Evolutionary conservation across 2,888 invertebrate genomes (phyloP).

Genomic region (Prenolepis imparis): DNA sequence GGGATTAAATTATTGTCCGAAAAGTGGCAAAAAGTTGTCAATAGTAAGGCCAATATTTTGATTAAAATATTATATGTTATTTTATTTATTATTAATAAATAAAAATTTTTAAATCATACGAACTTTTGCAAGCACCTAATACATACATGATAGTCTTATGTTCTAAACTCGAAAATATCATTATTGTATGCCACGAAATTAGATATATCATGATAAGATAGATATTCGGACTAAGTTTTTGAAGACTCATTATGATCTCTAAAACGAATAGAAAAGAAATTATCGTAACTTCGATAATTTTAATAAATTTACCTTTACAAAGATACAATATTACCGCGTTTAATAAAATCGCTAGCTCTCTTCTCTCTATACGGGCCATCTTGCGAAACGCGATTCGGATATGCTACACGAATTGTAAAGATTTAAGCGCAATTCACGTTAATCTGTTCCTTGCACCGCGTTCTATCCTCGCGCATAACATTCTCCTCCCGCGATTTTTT

Average conservation of each 20-base stretch:
- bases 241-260: not conserved
- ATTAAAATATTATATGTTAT: no score
- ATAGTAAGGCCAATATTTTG: no score
- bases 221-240: not conserved
- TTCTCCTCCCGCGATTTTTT: constrained; percentile 46
- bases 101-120: no score
- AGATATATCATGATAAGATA: not conserved
- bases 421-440: constrained; percentile 44
- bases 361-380: constrained; percentile 20
- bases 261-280: not conserved
- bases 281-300: constrained; percentile 13
- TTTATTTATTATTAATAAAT: no score
- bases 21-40: no score
- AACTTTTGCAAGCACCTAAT: no score
- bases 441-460: constrained; percentile 31
- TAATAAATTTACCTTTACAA: constrained; percentile 6
- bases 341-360: constrained; percentile 7
- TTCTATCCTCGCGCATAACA: not conserved
- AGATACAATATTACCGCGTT: not conserved
- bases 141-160: constrained; percentile 61
- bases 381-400: constrained; percentile 18
- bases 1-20: no score
- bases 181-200: constrained; percentile 40
- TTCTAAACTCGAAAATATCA: constrained; percentile 23
- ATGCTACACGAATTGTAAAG: constrained; percentile 16